Base-by-base conservation (phyloP, 2,888 invertebrate genomes). In the Pseudeuparius sepicola region DNA sequence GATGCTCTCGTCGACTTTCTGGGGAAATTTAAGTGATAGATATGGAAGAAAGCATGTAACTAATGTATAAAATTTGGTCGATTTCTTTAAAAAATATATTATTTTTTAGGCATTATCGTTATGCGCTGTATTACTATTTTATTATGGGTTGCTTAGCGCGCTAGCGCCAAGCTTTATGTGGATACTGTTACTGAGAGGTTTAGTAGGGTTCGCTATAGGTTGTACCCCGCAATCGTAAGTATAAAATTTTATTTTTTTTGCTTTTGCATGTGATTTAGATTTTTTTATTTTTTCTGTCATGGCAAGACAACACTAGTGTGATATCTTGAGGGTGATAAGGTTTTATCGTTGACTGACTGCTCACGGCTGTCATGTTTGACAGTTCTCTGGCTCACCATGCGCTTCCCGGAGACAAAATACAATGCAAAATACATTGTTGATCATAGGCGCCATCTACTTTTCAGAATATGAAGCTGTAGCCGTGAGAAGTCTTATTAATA, bases 181-280 rank as follows among this genome's bases (percentile, higher is more conserved):
- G 88, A 68, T 96, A 36, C 66, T 96, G 24, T 72, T 93, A 37
- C 66, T 96, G n/a, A 69, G 94, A 57, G 87, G 90, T 9, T 70
- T 93, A 5, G 93, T 93, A 7, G 94, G 96, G 26, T 92, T 96
- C 66, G 90, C 93, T 12, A 90, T 94, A 53, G 94, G 94, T 47
- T 93, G 94, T 58, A 89, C 92, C 20, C 93, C 94, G 34, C 94
- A 96, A 65, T 90, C 93, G 92, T 92, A 71, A 81, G 87, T 77
- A 39, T 39, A 40, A 20, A 13, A 29, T 33, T 30, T 28, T 34
- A 31, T 30, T 30, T 32, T 38, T 40, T n/a, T 10, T 25, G 24
- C 31, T 16, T 37, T 31, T 18, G 31, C 28, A 27, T 39, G 15
- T 35, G 20, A 43, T 39, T 11, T 35, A 24, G 30, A 18, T 13